Evolutionary conservation across 1,140 invertebrate species (phyloP), one percentile per base, ranked within the genome.

Genomic region (Drosophila biarmipes): DNA sequence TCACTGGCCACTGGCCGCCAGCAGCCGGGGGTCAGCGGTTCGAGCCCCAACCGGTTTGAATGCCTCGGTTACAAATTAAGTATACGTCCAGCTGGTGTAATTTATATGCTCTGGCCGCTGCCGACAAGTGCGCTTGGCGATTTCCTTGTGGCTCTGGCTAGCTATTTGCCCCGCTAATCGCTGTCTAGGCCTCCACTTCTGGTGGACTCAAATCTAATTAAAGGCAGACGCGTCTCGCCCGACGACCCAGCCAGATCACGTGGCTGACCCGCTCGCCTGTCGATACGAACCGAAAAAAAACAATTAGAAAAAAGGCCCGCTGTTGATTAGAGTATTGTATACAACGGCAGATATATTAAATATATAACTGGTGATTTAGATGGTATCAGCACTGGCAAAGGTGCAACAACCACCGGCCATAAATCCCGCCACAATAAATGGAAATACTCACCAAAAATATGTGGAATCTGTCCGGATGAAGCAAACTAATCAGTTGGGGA

Each of bases 11-110:
- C 57, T 61, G 51, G 54, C 46, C 56, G 43, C 17, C 31, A 43
- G 56, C 15, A 37, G 21, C 54, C 19, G 15, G 43, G 35, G 73
- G 57, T 63, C 69, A 63, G 42, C 37, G 69, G 34, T 27, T 40
- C 6, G 31, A 35, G 7, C 46, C 29, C 24, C 40, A 81, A 87
- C 84, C 82, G 78, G 82, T 89, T 86, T 67, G 53, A 35, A 15
- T 53, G 42, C 24, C 31, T 38, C 49, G 37, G 53, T 37, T 21
- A 53, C 17, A 85, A 67, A 80, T 84, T 74, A 80, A 80, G 76
- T 85, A 80, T 76, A 85, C 66, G 77, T 52, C 64, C 52, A 43
- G 59, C 59, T 73, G 72, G 42, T 74, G 34, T 73, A 74, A 74
- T 74, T 74, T 55, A 46, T 61, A 54, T 73, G 63, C 45, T 66